phyloP scores from a whole-genome alignment of 2,888 invertebrate species.

The Ecliptopera silaceata region DNA sequence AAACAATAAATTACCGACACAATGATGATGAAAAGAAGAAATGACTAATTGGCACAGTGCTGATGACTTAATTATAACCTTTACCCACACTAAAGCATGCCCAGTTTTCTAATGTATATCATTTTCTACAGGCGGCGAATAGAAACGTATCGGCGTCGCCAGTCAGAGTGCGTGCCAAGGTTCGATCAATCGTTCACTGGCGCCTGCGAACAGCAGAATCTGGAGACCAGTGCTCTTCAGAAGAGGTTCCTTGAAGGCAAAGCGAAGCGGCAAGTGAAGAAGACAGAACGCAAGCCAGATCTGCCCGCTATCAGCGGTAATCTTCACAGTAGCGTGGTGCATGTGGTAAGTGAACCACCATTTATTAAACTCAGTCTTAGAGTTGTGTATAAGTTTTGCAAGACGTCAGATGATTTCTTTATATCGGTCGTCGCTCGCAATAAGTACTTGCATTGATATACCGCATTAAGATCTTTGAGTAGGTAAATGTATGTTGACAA shows the following conservation, averaged over 20 bases:
- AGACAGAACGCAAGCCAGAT: conserved; percentile 84
- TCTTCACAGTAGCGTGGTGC: conserved; percentile 87
- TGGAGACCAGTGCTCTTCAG: conserved; percentile 93
- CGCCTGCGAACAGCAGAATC: conserved; percentile 94
- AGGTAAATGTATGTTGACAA: too few relatives aligned
- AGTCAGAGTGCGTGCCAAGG: conserved; percentile 92
- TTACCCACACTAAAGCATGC: neutral
- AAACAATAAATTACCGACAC: too few relatives aligned
- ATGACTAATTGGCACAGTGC: neutral
- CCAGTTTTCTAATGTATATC: neutral
- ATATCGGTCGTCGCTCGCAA: neutral
- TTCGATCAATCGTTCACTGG: conserved; percentile 95
- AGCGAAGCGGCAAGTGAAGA: conserved; percentile 93
- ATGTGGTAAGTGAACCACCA: conserved; percentile 84
- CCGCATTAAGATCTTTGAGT: too few relatives aligned
- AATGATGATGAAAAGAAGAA: neutral
- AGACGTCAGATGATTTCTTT: neutral
- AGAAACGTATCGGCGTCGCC: conserved; percentile 93
- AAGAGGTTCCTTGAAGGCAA: conserved; percentile 96
- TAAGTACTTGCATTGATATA: too few relatives aligned
- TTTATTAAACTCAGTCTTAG: neutral
- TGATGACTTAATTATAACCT: neutral
- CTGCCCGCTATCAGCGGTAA: conserved; percentile 76
- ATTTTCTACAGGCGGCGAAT: conserved; percentile 86
- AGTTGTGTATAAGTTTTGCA: neutral